Base-by-base conservation (phyloP, 2,113 vertebrate genomes). In the Aptenodytes patagonicus region DNA sequence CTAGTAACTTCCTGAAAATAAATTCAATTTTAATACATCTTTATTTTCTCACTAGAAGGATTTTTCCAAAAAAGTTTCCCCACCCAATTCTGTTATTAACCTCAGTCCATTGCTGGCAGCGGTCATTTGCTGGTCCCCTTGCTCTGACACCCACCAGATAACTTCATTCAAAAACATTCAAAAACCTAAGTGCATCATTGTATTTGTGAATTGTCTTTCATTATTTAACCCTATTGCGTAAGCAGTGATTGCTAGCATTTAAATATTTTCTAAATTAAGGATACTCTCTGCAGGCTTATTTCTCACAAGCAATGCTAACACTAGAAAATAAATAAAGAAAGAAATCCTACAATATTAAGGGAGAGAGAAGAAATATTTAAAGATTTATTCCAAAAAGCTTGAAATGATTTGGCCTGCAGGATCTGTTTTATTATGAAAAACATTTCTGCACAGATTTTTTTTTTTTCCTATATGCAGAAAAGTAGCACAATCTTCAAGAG, bases 351-450 rank as follows among this genome's bases (percentile, higher is more conserved):
- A 92, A 55, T 21, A 7, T 84, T 89, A 77, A 83, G 21, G n/a
- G 22, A 69, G 8, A 82, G 28, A 62, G 64, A 81, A 75, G 77
- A 87, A 94, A 91, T 86, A 54, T 75, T 90, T 87, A 73, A 95
- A 87, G 42, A 87, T 90, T 95, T 90, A 78, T 87, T 92, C 75
- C 54, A 71, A 96, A 95, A 97, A 92, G 36, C 52, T 87, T 69
- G 57, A 83, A 88, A 76, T 79, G 15, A 83, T 90, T 93, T 93
- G 71, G 66, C 87, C 85, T 91, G 58, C n/a, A 95, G 95, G 83
- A 95, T 87, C 64, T 69, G 42, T 93, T 95, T 96, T 91, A 91
- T 84, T 95, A 75, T 75, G n/a, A 83, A 96, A 97, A 96, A 42
- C 15, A 55, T 51, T 84, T 47, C 64, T 87, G 60, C 57, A 91